These are phyloP conservation scores for Oligia latruncula DNA, from an alignment of 2,888 invertebrate species.

Conservation along the genomic window DNA sequence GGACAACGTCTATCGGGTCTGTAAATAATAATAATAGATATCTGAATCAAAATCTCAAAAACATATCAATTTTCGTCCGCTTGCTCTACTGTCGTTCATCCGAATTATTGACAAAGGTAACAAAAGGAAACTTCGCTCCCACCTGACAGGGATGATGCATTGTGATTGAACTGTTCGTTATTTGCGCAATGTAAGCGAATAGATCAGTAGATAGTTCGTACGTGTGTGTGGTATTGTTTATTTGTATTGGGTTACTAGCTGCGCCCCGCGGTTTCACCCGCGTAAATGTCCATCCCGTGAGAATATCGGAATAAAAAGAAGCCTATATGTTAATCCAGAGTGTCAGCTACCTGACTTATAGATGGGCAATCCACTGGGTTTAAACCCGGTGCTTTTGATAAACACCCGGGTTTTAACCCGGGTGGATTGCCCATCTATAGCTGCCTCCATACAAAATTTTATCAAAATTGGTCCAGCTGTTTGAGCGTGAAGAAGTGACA, in stretches of 20 bases:
- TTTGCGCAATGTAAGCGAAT: constrained; percentile 10
- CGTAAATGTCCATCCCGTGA: too few relatives aligned
- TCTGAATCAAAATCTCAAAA: neutral
- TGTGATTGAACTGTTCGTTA: constrained; percentile 53
- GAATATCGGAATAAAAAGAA: too few relatives aligned
- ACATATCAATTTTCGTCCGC: neutral
- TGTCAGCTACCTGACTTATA: too few relatives aligned
- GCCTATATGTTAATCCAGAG: too few relatives aligned
- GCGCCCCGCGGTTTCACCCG: too few relatives aligned
- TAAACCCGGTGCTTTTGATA: too few relatives aligned
- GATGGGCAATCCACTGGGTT: too few relatives aligned
- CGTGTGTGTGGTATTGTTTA: neutral
- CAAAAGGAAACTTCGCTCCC: constrained; percentile 26
- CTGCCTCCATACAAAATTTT: too few relatives aligned
- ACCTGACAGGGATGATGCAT: constrained; percentile 50
- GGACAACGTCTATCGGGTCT: neutral
- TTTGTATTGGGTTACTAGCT: constrained; percentile 17
- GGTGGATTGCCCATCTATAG: too few relatives aligned
- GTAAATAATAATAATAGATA: neutral
- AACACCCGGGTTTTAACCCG: too few relatives aligned
- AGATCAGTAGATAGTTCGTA: constrained; percentile 7
- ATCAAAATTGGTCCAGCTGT: too few relatives aligned
- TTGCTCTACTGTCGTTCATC: constrained; percentile 4
- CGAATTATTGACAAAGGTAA: constrained; percentile 42
- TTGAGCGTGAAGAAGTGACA: too few relatives aligned